A percentile compares a stretch with the other conserved stretches of the same genome.
Conservation (phyloP, 2,888 invertebrate genomes). For the Platypus cylindrus region DNA sequence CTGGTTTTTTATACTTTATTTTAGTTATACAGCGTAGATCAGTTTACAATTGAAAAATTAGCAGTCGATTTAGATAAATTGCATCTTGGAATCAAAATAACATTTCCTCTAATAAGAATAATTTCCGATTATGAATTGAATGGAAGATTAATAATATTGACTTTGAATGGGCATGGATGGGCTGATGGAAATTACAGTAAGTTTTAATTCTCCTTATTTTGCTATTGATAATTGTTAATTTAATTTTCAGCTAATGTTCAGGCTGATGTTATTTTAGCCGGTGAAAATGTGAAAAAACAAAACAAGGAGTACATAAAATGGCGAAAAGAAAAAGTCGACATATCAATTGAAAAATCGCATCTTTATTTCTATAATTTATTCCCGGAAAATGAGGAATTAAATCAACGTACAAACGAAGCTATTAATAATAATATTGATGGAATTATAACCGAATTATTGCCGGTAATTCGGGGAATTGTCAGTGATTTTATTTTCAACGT, state of each 20-base stretch:
- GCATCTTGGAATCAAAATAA: slow-evolving; percentile 41
- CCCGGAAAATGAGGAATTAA: slow-evolving; percentile 44
- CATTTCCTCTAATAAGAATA: slow-evolving; percentile 49
- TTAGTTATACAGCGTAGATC: slow-evolving; percentile 40
- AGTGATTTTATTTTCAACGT: slow-evolving; percentile 38
- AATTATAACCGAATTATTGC: slow-evolving; percentile 51
- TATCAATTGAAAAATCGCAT: slow-evolving; percentile 46
- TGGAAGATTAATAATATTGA: slow-evolving; percentile 56
- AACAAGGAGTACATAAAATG: slow-evolving; percentile 44
- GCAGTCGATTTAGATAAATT: slow-evolving; percentile 39
- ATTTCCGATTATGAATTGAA: slow-evolving; percentile 47
- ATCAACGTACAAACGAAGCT: slow-evolving; percentile 53
- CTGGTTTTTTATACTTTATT: slow-evolving; percentile 13
- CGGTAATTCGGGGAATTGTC: slow-evolving; percentile 47
- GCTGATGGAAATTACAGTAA: slow-evolving; percentile 54
- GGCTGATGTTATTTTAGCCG: slow-evolving; percentile 40
- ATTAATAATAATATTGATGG: slow-evolving; percentile 60
- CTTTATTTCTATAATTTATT: slow-evolving; percentile 54
- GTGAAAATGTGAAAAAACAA: slow-evolving; percentile 39
- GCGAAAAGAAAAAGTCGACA: slow-evolving; percentile 45
- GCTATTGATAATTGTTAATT: no score
- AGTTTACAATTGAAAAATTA: slow-evolving; percentile 41
- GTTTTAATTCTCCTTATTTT: slow-evolving; percentile 24
- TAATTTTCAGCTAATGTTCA: slow-evolving; percentile 46
- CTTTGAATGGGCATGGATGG: slow-evolving; percentile 51